phyloP scores from a whole-genome alignment of 2,888 invertebrate genomes.

The Ophraella communa region DNA sequence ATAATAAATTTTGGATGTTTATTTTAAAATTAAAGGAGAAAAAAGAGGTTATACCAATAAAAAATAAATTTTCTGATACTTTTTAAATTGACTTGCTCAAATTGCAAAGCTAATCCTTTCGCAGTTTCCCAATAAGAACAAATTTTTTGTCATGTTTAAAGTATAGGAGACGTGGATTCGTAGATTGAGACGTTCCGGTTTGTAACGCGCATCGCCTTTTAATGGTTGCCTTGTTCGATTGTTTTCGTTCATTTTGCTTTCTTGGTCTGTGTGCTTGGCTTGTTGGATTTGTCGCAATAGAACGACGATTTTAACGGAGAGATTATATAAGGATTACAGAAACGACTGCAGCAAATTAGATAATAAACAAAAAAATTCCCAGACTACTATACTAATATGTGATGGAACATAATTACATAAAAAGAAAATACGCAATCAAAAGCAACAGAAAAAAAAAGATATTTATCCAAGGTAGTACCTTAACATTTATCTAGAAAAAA shows the following conservation, averaged over 20 bases:
- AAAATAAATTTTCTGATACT: not conserved
- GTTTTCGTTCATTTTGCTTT: slow-evolving; percentile 12
- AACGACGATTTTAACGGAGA: slow-evolving; percentile 19
- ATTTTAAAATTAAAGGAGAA: too few species aligned
- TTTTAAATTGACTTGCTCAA: not conserved
- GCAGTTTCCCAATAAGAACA: slow-evolving; percentile 9
- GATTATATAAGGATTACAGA: slow-evolving; percentile 14
- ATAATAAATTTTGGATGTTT: too few species aligned
- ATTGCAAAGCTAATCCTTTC: slow-evolving; percentile 1
- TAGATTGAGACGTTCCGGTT: slow-evolving; percentile 20
- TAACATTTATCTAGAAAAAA: too few species aligned
- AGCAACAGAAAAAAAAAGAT: too few species aligned
- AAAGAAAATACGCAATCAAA: not conserved
- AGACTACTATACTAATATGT: not conserved
- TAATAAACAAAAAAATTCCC: not conserved
- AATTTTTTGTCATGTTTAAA: slow-evolving; percentile 15
- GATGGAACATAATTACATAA: not conserved
- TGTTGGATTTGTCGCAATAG: slow-evolving; percentile 18
- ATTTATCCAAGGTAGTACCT: too few species aligned
- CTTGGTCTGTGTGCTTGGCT: not conserved
- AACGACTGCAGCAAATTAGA: slow-evolving; percentile 12
- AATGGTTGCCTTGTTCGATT: slow-evolving; percentile 22
- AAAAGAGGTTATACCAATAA: not conserved
- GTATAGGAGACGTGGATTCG: not conserved
- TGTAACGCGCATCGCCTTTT: slow-evolving; percentile 13